A percentile compares a stretch with the other conserved stretches of the same genome.
These are phyloP conservation scores for Dysmachus trigonus DNA, from an alignment of 2,888 invertebrate species.

Conservation along the genomic window DNA sequence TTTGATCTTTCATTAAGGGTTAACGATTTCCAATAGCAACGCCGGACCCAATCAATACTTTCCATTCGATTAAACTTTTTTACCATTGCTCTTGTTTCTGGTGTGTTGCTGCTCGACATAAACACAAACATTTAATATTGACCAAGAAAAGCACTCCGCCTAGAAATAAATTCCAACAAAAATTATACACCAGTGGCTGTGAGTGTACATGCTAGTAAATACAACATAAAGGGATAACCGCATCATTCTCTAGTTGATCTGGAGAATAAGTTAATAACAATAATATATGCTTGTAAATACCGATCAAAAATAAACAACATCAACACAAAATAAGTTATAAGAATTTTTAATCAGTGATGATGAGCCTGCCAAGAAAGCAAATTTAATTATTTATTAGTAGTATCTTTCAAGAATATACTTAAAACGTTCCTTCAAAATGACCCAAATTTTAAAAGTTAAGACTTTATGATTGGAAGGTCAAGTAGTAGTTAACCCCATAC, in stretches of 20 bases:
- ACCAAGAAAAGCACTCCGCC: background rate
- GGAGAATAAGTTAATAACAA: too few species aligned
- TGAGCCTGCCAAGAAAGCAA: too few species aligned
- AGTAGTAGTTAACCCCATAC: too few species aligned
- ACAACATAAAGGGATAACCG: background rate
- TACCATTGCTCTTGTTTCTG: background rate
- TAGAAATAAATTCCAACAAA: background rate
- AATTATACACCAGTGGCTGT: background rate
- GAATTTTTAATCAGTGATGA: too few species aligned
- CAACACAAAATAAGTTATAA: too few species aligned
- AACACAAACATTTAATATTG: background rate
- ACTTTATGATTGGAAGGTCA: too few species aligned
- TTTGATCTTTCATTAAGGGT: background rate
- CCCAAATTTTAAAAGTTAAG: too few species aligned
- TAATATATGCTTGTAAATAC: too few species aligned
- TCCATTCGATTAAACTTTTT: background rate
- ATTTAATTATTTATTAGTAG: too few species aligned
- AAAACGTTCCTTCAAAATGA: too few species aligned
- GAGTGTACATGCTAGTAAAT: background rate
- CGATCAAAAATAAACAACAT: too few species aligned
- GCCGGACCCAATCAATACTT: background rate
- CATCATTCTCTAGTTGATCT: background rate
- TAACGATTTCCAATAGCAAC: background rate
- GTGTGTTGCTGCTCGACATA: background rate
- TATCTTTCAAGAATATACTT: too few species aligned